A percentile compares a stretch with the other conserved stretches of the same genome.
Evolutionary conservation across 2,113 vertebrate genomes (phyloP).

Genomic region (Toxotes chatareus): DNA sequence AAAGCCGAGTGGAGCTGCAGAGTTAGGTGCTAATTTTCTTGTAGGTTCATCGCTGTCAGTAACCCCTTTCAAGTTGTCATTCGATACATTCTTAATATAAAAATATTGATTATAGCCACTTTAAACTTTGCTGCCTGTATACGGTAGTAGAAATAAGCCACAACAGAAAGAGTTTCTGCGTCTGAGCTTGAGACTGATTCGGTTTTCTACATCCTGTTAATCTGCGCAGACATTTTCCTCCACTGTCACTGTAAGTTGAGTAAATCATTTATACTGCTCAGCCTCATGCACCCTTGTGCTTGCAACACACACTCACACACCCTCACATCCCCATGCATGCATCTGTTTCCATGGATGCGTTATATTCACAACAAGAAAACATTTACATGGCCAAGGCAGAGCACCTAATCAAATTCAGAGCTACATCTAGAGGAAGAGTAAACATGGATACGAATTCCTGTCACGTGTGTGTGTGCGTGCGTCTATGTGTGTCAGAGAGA

Average conservation of each 20-base stretch:
- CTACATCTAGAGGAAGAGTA: conserved; percentile 15
- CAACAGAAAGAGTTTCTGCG: not conserved
- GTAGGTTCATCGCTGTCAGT: not conserved
- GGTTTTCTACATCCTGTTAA: conserved; percentile 27
- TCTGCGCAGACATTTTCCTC: conserved; percentile 42
- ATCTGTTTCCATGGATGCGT: conserved; percentile 12
- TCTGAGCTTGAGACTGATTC: conserved; percentile 15
- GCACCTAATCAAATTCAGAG: conserved; percentile 50
- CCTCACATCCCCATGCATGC: not conserved
- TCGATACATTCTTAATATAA: not conserved
- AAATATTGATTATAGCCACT: not conserved
- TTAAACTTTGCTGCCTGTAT: not conserved
- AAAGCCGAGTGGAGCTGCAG: not conserved
- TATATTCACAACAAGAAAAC: conserved; percentile 14
- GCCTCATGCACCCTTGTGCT: conserved; percentile 21
- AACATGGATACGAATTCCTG: conserved; percentile 37
- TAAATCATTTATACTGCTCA: conserved; percentile 47
- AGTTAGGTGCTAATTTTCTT: not conserved
- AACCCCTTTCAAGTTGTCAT: not conserved
- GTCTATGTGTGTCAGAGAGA: conserved; percentile 33
- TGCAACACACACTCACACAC: conserved; percentile 17
- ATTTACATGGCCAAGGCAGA: conserved; percentile 20
- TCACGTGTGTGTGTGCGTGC: conserved; percentile 10
- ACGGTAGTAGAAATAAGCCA: not conserved
- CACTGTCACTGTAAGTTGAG: conserved; percentile 39